Percentiles rank a stretch among this genome's conserved stretches.
Conservation (phyloP, 2,113 vertebrate genomes). For the Scartelaos histophorus region DNA sequence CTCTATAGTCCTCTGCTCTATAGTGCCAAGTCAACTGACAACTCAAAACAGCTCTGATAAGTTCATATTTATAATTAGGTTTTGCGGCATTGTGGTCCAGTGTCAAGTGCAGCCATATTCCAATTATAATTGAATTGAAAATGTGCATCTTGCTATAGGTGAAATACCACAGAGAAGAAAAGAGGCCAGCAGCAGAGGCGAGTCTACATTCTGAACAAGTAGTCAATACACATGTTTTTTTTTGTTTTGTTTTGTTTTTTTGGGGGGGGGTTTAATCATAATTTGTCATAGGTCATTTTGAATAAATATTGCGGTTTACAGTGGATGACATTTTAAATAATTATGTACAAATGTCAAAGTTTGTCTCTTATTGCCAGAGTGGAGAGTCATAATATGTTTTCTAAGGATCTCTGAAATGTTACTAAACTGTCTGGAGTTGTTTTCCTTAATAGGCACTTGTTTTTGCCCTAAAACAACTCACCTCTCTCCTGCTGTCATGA, state of each 20-base stretch:
- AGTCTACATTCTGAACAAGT: no score
- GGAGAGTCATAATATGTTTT: background rate
- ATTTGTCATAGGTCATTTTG: background rate
- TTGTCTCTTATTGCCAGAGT: background rate
- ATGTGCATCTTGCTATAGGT: background rate
- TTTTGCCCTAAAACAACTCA: conserved; percentile 55
- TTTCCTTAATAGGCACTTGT: conserved; percentile 57
- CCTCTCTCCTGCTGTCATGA: conserved; percentile 29
- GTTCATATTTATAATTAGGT: background rate
- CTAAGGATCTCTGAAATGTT: conserved; percentile 8
- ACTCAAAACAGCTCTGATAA: background rate
- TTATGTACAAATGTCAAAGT: background rate
- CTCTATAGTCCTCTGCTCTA: no score
- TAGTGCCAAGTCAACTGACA: no score
- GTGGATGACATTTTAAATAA: background rate
- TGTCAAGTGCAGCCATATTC: background rate
- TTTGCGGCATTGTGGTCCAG: background rate
- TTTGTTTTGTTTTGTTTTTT: no score
- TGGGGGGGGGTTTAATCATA: no score
- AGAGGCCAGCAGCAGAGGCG: no score
- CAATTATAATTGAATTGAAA: background rate
- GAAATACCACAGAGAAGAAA: background rate
- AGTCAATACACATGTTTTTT: no score
- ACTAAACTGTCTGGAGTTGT: conserved; percentile 46
- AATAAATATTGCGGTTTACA: background rate